Percentiles rank a stretch among this genome's conserved stretches.
phyloP scores from a whole-genome alignment of 2,888 invertebrate genomes.

The Tetrapedia diversipes region DNA sequence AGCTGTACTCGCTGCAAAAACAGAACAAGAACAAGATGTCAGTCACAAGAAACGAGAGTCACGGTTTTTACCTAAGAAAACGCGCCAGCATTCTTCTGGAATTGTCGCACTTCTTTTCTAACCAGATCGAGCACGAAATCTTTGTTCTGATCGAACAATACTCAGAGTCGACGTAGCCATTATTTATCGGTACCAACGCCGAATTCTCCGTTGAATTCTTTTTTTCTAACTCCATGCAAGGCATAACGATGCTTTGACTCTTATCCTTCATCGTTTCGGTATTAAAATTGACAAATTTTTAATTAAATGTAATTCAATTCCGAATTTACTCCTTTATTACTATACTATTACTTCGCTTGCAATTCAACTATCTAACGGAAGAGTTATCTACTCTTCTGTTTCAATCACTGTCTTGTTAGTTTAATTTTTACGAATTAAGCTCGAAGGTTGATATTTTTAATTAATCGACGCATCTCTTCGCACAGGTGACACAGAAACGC shows the following conservation, averaged over 20 bases:
- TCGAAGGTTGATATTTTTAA: neutral
- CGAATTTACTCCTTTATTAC: neutral
- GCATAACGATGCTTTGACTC: conserved; percentile 28
- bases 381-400: neutral
- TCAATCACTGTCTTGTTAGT: neutral
- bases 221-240: conserved; percentile 38
- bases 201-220: neutral
- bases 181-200: conserved; percentile 21
- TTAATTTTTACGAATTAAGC: too few species aligned
- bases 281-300: neutral
- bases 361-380: too few species aligned
- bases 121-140: conserved; percentile 64
- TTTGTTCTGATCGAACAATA: conserved; percentile 63
- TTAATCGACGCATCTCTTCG: neutral
- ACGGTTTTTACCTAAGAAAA: conserved; percentile 67
- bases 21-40: conserved; percentile 30
- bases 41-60: neutral
- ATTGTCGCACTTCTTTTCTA: conserved; percentile 58
- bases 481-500: neutral
- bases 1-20: conserved; percentile 81
- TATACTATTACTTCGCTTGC: too few species aligned
- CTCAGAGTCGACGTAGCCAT: conserved; percentile 13
- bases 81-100: conserved; percentile 64
- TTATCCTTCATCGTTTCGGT: conserved; percentile 9
- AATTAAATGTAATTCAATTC: neutral